These are phyloP conservation scores for Lucilia cuprina DNA, from an alignment of 1,140 invertebrate species.

Conservation along the genomic window DNA sequence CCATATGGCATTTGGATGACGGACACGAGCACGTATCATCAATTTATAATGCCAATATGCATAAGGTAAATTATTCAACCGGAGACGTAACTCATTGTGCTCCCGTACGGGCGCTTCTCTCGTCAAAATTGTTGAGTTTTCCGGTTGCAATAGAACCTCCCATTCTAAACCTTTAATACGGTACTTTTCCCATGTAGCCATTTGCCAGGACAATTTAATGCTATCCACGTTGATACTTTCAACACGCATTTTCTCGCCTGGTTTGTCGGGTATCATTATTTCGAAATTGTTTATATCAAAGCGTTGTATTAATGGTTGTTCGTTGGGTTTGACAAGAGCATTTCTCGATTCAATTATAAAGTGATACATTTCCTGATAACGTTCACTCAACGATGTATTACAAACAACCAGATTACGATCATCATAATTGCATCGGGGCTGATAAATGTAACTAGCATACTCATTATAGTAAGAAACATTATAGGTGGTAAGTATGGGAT, in stretches of 20 bases:
- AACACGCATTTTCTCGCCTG: slow-evolving; percentile 34
- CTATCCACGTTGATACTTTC: slow-evolving; percentile 9
- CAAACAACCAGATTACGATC: slow-evolving; percentile 35
- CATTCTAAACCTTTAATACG: slow-evolving; percentile 29
- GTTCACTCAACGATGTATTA: slow-evolving; percentile 32
- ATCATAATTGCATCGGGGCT: slow-evolving; percentile 34
- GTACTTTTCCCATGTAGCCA: slow-evolving; percentile 37
- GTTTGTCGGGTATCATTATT: slow-evolving; percentile 28
- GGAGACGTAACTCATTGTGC: slow-evolving; percentile 7
- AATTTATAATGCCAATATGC: slow-evolving; percentile 38
- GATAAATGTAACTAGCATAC: slow-evolving; percentile 25
- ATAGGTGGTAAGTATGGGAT: slow-evolving; percentile 37
- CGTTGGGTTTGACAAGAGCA: not conserved
- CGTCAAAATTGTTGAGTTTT: not conserved
- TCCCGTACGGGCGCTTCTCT: not conserved
- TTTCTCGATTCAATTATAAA: slow-evolving; percentile 35
- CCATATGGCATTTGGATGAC: slow-evolving; percentile 25
- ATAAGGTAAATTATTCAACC: slow-evolving; percentile 28
- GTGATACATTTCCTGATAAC: slow-evolving; percentile 33
- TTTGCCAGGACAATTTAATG: slow-evolving; percentile 32
- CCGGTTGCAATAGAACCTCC: slow-evolving; percentile 36
- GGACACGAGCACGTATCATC: slow-evolving; percentile 23
- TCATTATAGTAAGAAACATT: slow-evolving; percentile 36
- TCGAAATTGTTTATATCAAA: slow-evolving; percentile 37
- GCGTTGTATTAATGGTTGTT: slow-evolving; percentile 22